phyloP scores from a whole-genome alignment of 2,888 invertebrate genomes.

The Magallana nippona region DNA sequence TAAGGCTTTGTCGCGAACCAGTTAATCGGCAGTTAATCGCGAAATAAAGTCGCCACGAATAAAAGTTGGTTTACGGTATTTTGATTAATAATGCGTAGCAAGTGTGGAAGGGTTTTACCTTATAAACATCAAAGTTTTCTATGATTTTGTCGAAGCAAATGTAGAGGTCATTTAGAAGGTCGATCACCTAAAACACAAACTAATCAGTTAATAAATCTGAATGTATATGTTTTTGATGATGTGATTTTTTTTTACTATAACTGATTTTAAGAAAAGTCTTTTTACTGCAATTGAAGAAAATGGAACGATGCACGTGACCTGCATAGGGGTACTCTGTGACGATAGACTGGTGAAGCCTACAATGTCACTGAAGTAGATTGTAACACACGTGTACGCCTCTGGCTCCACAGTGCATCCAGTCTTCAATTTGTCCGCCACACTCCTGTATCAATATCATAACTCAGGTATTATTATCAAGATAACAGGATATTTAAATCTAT shows the following conservation, averaged over 20 bases:
- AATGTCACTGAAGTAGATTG: slow-evolving; percentile 51
- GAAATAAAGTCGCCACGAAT: too few species aligned
- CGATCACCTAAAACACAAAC: slow-evolving; percentile 65
- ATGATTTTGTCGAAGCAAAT: slow-evolving; percentile 73
- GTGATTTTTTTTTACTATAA: neutral
- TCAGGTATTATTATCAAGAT: too few species aligned
- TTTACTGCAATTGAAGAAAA: neutral
- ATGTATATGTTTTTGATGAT: too few species aligned
- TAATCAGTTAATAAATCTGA: neutral
- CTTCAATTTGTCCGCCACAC: slow-evolving; percentile 46
- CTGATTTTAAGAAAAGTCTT: neutral
- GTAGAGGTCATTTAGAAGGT: slow-evolving; percentile 71
- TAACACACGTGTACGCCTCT: slow-evolving; percentile 43
- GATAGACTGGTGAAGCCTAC: slow-evolving; percentile 49
- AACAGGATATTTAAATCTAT: too few species aligned
- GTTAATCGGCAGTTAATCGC: too few species aligned
- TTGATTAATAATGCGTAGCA: too few species aligned
- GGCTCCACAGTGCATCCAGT: slow-evolving; percentile 43
- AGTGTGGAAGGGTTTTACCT: too few species aligned
- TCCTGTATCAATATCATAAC: neutral
- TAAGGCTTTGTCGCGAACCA: too few species aligned
- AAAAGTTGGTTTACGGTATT: too few species aligned
- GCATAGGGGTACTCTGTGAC: slow-evolving; percentile 42
- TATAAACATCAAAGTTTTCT: slow-evolving; percentile 73
- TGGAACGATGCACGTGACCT: slow-evolving; percentile 11